phyloP scores from a whole-genome alignment of 2,113 vertebrate genomes.

The Phaetusa simplex region DNA sequence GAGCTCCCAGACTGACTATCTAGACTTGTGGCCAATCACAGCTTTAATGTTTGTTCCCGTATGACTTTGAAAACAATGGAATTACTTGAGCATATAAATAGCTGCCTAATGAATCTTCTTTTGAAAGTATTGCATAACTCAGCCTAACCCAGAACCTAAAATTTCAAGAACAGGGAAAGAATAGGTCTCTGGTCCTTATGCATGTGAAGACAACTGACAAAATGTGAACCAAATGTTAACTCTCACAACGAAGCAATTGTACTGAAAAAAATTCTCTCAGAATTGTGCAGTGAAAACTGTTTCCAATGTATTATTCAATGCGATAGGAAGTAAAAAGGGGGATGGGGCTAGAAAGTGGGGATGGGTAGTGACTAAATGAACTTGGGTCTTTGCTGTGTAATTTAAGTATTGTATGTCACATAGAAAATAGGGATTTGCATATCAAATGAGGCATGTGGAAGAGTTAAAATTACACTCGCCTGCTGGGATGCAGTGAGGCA shows the following conservation, averaged over 20 bases:
- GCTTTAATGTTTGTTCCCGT: neutral
- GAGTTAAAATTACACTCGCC: neutral
- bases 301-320: neutral
- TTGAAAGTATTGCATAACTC: neutral
- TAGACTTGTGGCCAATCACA: neutral
- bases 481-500: neutral
- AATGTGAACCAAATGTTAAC: neutral
- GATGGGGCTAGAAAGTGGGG: neutral
- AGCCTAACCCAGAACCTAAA: neutral
- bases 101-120: neutral
- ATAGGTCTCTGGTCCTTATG: neutral
- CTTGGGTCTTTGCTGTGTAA: neutral
- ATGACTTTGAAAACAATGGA: neutral
- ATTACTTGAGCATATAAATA: slow-evolving; percentile 29
- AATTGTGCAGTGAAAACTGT: neutral
- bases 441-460: slow-evolving; percentile 8
- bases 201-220: neutral
- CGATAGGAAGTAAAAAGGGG: neutral
- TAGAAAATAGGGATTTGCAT: neutral
- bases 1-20: neutral
- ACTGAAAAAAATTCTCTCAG: neutral
- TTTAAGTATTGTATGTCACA: neutral
- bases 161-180: neutral
- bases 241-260: neutral
- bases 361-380: neutral